Conservation (phyloP, 2,797 vertebrate genomes). For the Odontamblyopus lacepedii region DNA sequence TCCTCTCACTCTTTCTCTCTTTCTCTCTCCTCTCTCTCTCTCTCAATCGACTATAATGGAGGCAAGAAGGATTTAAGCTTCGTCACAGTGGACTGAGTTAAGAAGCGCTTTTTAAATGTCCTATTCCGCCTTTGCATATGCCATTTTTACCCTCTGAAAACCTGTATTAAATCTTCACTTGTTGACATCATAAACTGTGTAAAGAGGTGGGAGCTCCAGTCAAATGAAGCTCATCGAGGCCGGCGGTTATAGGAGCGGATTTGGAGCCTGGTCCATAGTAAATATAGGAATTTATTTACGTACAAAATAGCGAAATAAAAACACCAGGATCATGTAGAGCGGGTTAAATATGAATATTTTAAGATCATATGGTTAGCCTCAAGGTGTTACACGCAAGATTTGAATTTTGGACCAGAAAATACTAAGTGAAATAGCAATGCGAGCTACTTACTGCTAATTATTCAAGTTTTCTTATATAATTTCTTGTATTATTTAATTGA, state of each 20-base stretch:
- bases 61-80: conserved; percentile 84
- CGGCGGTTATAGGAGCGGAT: too few species aligned
- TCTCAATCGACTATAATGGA: conserved; percentile 25
- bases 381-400: conserved; percentile 6
- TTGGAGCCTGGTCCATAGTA: too few species aligned
- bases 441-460: too few species aligned
- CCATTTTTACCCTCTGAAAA: not conserved
- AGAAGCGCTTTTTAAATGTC: conserved; percentile 80
- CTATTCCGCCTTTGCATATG: conserved; percentile 11
- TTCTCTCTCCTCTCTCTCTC: not conserved
- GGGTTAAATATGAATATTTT: too few species aligned
- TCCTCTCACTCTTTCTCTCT: not conserved
- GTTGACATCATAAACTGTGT: not conserved
- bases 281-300: too few species aligned
- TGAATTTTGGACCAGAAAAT: not conserved
- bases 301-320: too few species aligned
- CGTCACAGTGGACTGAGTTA: conserved; percentile 90
- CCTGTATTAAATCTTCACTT: not conserved
- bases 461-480: too few species aligned
- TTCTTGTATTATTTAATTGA: too few species aligned
- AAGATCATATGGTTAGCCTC: conserved; percentile 2
- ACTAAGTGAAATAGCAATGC: not conserved
- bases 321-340: too few species aligned
- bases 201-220: too few species aligned
- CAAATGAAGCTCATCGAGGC: too few species aligned